Evolutionary conservation across 2,113 vertebrate genomes (phyloP).

Genomic region (Gymnobelideus leadbeateri): DNA sequence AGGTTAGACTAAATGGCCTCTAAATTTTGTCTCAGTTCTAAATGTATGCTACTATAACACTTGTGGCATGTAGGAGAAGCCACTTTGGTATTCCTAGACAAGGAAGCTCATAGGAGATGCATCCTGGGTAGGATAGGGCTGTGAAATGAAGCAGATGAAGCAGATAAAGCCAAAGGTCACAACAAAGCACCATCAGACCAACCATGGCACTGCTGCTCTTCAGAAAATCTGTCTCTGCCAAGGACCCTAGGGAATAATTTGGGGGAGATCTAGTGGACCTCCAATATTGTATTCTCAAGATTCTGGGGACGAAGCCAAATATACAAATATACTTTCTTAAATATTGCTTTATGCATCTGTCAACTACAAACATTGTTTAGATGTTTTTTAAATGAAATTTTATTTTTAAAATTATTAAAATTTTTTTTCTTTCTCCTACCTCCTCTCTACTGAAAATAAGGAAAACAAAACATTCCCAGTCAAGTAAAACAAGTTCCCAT

Average conservation of each 20-base stretch:
- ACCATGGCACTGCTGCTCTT: not conserved
- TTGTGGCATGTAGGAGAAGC: not conserved
- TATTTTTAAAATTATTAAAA: not conserved
- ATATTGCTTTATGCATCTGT: not conserved
- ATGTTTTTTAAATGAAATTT: not conserved
- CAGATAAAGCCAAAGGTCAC: not conserved
- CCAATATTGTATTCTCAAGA: not conserved
- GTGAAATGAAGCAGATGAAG: not conserved
- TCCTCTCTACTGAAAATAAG: not conserved
- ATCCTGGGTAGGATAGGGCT: not conserved
- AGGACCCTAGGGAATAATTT: not conserved
- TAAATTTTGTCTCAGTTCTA: not conserved
- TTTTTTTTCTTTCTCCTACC: not conserved
- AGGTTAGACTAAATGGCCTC: not conserved
- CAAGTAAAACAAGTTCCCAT: not conserved
- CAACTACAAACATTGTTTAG: not conserved
- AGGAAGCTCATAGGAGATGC: not conserved
- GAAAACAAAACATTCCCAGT: not conserved
- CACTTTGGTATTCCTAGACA: not conserved
- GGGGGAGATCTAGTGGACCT: not conserved
- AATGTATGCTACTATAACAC: not conserved
- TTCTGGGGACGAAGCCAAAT: not conserved
- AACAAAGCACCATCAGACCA: not conserved
- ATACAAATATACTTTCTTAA: not conserved
- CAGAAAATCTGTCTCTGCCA: not conserved